Evolutionary conservation across 2,113 vertebrate genomes (phyloP).

Genomic region (Philantomba maxwellii): DNA sequence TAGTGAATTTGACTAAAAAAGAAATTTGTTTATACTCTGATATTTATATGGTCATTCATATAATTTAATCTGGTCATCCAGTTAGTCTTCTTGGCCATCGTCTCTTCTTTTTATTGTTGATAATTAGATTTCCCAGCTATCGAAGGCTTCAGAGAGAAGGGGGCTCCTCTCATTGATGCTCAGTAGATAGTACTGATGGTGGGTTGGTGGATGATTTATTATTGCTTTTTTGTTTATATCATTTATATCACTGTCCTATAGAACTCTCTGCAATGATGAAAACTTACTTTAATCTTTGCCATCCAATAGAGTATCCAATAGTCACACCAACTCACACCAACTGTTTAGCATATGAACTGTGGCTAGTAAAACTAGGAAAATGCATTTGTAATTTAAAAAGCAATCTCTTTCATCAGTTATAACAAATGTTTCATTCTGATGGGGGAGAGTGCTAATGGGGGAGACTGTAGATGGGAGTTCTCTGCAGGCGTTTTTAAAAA

Average conservation of each 20-base stretch:
- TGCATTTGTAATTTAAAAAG: slow-evolving; percentile 34
- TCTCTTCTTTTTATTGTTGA: not conserved
- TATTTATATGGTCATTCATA: not conserved
- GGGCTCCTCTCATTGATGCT: not conserved
- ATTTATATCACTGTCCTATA: not conserved
- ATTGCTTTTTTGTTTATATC: not conserved
- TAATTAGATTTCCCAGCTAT: not conserved
- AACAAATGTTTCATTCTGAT: not conserved
- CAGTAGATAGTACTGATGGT: not conserved
- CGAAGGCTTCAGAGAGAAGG: not conserved
- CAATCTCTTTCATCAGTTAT: not conserved
- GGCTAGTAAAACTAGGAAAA: not conserved
- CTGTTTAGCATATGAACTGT: not conserved
- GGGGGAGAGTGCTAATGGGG: not conserved
- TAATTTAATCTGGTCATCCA: not conserved
- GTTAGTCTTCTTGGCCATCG: not conserved
- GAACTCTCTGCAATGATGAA: not conserved
- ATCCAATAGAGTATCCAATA: not conserved
- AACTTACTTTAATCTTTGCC: not conserved
- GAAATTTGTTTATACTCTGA: not conserved
- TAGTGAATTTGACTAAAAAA: not conserved
- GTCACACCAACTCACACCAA: not conserved
- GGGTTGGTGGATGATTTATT: not conserved
- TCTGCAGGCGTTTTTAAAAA: not conserved
- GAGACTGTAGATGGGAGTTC: not conserved